Percentiles rank a stretch among this genome's conserved stretches.
phyloP scores from a whole-genome alignment of 2,113 vertebrate species.

The Takifugu bimaculatus region DNA sequence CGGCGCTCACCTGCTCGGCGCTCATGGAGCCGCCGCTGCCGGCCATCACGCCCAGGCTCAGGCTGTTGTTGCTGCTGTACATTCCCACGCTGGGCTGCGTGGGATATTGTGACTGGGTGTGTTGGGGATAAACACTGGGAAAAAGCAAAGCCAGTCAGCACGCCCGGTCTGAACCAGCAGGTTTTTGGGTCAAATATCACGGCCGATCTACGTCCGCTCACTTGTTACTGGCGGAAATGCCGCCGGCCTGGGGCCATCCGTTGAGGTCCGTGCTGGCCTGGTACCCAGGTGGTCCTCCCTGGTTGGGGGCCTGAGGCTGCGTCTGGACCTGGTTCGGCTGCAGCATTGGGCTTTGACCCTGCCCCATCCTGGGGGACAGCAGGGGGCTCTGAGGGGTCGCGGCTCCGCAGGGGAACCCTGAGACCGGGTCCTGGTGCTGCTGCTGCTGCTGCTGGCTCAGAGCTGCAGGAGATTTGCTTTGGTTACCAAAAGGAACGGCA shows the following conservation, averaged over 20 bases:
- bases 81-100: constrained; percentile 86
- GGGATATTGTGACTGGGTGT: constrained; percentile 82
- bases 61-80: constrained; percentile 83
- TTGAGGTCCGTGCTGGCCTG: constrained; percentile 84
- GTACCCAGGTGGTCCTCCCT: constrained; percentile 74
- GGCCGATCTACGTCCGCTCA: constrained; percentile 41
- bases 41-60: constrained; percentile 87
- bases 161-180: too few relatives aligned
- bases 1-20: constrained; percentile 82
- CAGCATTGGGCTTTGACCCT: constrained; percentile 88
- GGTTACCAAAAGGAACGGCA: not conserved
- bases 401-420: constrained; percentile 83
- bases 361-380: constrained; percentile 90
- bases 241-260: constrained; percentile 82
- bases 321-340: constrained; percentile 76
- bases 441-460: constrained; percentile 89
- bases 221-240: constrained; percentile 79
- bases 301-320: constrained; percentile 69
- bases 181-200: not conserved
- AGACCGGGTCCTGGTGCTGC: constrained; percentile 76
- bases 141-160: not conserved
- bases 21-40: too few relatives aligned
- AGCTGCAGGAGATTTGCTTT: constrained; percentile 64
- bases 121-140: constrained; percentile 89
- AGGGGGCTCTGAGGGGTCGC: constrained; percentile 89